These are phyloP conservation scores for Melikaiella ostensackeni DNA, from an alignment of 2,888 invertebrate species.

Conservation along the genomic window DNA sequence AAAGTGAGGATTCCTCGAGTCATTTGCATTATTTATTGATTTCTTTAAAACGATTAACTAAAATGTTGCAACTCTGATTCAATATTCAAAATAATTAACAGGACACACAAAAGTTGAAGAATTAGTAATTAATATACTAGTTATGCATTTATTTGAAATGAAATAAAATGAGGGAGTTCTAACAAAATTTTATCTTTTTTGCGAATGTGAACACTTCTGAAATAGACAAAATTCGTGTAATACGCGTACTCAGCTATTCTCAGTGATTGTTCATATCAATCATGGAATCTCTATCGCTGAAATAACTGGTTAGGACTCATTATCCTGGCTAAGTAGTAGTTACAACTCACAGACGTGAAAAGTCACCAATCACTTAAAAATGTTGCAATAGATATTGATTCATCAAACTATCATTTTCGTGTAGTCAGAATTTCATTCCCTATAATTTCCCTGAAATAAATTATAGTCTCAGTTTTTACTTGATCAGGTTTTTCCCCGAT, in stretches of 20 bases:
- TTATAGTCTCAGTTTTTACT: not conserved
- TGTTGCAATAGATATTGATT: constrained; percentile 13
- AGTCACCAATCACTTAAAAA: constrained; percentile 4
- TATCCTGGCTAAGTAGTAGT: constrained; percentile 1
- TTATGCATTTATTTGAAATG: too few relatives aligned
- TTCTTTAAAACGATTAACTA: constrained; percentile 5
- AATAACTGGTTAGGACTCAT: constrained; percentile 11
- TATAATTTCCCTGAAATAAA: not conserved
- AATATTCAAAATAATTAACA: too few relatives aligned
- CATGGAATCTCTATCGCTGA: not conserved
- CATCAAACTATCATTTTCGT: not conserved
- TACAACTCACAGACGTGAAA: not conserved
- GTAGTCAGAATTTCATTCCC: not conserved
- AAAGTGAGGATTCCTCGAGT: not conserved
- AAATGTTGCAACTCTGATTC: not conserved
- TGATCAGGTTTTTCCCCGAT: not conserved
- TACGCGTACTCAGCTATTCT: not conserved
- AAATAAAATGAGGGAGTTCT: too few relatives aligned
- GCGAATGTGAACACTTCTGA: not conserved
- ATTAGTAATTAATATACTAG: too few relatives aligned
- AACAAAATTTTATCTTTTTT: too few relatives aligned
- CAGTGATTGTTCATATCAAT: not conserved
- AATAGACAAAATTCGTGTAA: not conserved
- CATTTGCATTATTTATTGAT: constrained; percentile 20
- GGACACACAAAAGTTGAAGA: too few relatives aligned